These are phyloP conservation scores for Pseudomugil tenellus DNA, from an alignment of 2,797 vertebrate species.

Conservation along the genomic window DNA sequence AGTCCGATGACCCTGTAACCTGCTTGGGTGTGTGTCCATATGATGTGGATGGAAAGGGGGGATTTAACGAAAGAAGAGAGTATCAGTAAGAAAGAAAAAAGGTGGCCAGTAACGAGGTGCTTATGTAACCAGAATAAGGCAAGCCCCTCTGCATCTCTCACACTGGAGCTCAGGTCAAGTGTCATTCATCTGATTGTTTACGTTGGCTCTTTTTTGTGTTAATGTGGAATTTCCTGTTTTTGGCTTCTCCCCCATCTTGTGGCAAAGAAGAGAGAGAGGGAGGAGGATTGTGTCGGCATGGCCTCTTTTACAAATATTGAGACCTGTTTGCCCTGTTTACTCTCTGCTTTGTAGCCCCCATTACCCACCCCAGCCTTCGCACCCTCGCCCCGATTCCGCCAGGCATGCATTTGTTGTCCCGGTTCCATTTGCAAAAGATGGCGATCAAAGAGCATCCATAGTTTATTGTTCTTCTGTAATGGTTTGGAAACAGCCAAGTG, in stretches of 20 bases:
- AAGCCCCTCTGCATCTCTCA: constrained; percentile 51
- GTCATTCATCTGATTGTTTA: constrained; percentile 79
- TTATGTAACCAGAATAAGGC: constrained; percentile 76
- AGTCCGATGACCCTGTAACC: constrained; percentile 27
- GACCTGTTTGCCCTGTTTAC: constrained; percentile 54
- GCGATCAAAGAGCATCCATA: constrained; percentile 72
- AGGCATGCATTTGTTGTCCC: constrained; percentile 73
- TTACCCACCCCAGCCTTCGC: constrained; percentile 33
- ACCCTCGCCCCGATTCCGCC: constrained; percentile 55
- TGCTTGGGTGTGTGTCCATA: constrained; percentile 35
- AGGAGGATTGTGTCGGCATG: constrained; percentile 45
- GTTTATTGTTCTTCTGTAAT: constrained; percentile 84
- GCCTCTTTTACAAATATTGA: constrained; percentile 64
- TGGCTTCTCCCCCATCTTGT: constrained; percentile 57
- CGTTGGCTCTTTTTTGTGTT: constrained; percentile 77
- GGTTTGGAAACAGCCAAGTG: constrained; percentile 82
- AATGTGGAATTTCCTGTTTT: constrained; percentile 84
- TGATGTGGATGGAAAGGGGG: constrained; percentile 38
- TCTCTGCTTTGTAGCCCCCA: constrained; percentile 31
- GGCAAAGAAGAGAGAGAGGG: constrained; percentile 18
- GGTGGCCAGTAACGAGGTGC: constrained; percentile 62
- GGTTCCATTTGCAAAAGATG: constrained; percentile 61
- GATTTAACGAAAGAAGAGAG: constrained; percentile 34
- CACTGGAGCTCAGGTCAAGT: constrained; percentile 69
- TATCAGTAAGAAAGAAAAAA: constrained; percentile 25